Evolutionary conservation across 2,113 vertebrate genomes (phyloP), one percentile per base, ranked within the genome.

Genomic region (Pituophis catenifer): DNA sequence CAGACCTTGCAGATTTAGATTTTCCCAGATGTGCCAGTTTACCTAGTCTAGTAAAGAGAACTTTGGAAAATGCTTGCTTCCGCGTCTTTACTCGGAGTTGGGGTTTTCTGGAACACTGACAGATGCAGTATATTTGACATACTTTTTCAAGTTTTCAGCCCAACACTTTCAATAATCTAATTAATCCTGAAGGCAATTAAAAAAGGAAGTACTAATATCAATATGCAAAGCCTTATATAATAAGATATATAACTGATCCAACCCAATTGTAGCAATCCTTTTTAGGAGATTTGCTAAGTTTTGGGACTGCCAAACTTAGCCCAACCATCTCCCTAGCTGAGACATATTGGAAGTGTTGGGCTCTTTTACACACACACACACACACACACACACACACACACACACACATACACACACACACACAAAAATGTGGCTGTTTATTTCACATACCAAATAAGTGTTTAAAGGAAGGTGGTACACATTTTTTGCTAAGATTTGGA

Each of bases 201-300:
- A 86, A 10, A 48, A 62, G 89, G 44, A 90, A 93, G 55, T 62
- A 57, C 15, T 15, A 85, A 23, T 57, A 86, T 86, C 86, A 89
- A 93, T 62, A 86, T n/a, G 44, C 75, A 65, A 90, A 44, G 48
- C n/a, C 7, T 93, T 90, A 62, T 62, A 44, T n/a, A 59, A 50
- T 86, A 44, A 44, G 70, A 86, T 86, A 13, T n/a, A 26, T 54
- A 50, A 48, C 53, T 29, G 59, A 3, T 21, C 75, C 48, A 90
- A 26, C 23, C 53, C 50, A 90, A 87, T 87, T 81, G 38, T 81
- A 29, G n/a, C 89, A 93, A 62, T 54, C 89, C 75, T 90, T 57
- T 93, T 93, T 65, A 90, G 89, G 4, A 93, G 29, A 90, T 65
- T 50, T 48, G 55, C 54, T 90, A 85, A 87, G 2, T 90, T 19